Base-by-base conservation (phyloP, 2,797 vertebrate species). In the Graptemys geographica region DNA sequence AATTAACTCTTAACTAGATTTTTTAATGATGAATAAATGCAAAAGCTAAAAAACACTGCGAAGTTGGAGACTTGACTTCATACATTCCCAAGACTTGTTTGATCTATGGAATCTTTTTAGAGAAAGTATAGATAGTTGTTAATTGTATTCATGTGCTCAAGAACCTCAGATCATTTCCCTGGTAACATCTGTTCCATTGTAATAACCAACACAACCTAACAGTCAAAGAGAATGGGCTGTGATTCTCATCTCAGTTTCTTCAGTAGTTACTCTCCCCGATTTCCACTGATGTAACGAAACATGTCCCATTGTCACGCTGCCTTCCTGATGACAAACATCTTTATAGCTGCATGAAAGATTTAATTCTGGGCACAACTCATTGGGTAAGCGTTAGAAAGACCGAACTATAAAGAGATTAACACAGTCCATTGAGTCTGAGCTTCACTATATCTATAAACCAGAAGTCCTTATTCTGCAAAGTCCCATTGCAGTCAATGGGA, bases 271-370 rank as follows among this genome's bases (percentile, higher is more conserved):
- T 1, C 4, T 6, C 5, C 3, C 2, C 9, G n/a, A 76, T 79
- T 86, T 47, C 5, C 2, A 49, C 31, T 57, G 65, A 0, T 0
- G 3, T 74, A 41, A 23, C 5, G 78, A 51, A 72, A 4, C 13
- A 49, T 47, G 59, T 2, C 8, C 9, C 23, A 0, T n/a, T 55
- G 11, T 28, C 23, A 33, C 84, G 3, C 2, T 79, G 33, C 52
- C 6, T 53, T 86, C 51, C 4, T 15, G 10, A 19, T 76, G 23
- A n/a, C 5, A 3, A 16, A 41, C 1, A 28, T 7, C 44, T 65
- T 56, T 72, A 37, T 79, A 57, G 25, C 7, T n/a, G 1, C 53
- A 27, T 53, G 37, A 89, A 87, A 62, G 15, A 86, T 65, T n/a
- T 55, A 81, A 57, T 51, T 86, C 13, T 11, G 18, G 7, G 2